Conservation (phyloP, 2,113 vertebrate species). For the Pao palembangensis region DNA sequence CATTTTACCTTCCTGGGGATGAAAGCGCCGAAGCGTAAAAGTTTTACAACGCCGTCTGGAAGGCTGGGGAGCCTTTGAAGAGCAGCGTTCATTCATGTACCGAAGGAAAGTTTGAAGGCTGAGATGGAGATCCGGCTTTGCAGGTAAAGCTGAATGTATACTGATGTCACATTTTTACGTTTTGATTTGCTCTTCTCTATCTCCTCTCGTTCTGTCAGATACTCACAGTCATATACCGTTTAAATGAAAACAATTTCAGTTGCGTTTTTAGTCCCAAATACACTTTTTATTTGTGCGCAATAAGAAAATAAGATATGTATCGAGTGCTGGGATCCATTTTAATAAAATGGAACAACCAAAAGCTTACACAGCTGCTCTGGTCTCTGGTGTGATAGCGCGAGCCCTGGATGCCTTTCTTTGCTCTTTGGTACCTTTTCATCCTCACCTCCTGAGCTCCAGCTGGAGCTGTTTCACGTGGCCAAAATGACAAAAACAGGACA, state of each 20-base stretch:
- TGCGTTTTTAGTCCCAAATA: too few species aligned
- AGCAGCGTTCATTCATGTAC: slow-evolving; percentile 12
- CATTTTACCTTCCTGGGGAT: slow-evolving; percentile 14
- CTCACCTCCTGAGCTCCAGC: slow-evolving; percentile 6
- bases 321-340: slow-evolving; percentile 4
- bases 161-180: too few species aligned
- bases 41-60: slow-evolving; percentile 24
- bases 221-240: too few species aligned
- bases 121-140: slow-evolving; percentile 1
- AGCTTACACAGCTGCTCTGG: slow-evolving; percentile 23
- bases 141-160: slow-evolving; percentile 16
- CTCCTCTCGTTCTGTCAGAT: too few species aligned
- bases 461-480: slow-evolving; percentile 34
- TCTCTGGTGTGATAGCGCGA: slow-evolving; percentile 19
- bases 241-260: too few species aligned
- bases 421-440: slow-evolving; percentile 13
- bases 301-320: slow-evolving; percentile 11
- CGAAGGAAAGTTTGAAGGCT: slow-evolving; percentile 23
- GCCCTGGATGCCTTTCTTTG: slow-evolving; percentile 7
- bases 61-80: slow-evolving; percentile 16
- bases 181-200: too few species aligned
- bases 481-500: slow-evolving; percentile 47
- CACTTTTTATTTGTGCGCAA: neutral
- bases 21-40: slow-evolving; percentile 23
- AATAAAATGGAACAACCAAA: slow-evolving; percentile 7